These are phyloP conservation scores for Gadopsis marmoratus DNA, from an alignment of 2,797 vertebrate species.

Conservation along the genomic window DNA sequence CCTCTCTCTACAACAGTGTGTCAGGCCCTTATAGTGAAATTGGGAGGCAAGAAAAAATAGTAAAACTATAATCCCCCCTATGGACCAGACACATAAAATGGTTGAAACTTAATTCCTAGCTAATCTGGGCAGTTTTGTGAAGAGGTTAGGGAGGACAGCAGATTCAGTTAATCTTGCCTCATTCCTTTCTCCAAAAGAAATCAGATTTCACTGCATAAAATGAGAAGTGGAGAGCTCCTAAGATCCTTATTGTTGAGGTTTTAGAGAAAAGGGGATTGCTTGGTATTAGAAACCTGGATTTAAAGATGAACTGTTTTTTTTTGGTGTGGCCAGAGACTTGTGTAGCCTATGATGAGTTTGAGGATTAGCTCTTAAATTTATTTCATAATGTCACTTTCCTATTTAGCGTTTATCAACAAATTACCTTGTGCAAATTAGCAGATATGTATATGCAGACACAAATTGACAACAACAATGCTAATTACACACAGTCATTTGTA, in stretches of 20 bases:
- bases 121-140: constrained; percentile 97
- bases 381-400: constrained; percentile 61
- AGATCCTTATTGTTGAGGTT: constrained; percentile 92
- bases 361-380: constrained; percentile 73
- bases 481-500: constrained; percentile 24
- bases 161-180: constrained; percentile 94
- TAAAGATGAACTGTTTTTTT: constrained; percentile 82
- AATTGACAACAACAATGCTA: constrained; percentile 19
- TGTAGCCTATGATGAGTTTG: constrained; percentile 57
- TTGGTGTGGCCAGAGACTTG: constrained; percentile 66
- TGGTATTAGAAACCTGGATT: constrained; percentile 88
- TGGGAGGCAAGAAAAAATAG: constrained; percentile 75
- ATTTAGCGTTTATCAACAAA: constrained; percentile 38
- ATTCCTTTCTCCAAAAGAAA: constrained; percentile 91
- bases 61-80: constrained; percentile 89
- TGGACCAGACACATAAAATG: constrained; percentile 87
- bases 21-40: constrained; percentile 81
- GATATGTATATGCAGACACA: constrained; percentile 8
- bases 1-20: constrained; percentile 60
- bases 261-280: constrained; percentile 87
- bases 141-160: constrained; percentile 92
- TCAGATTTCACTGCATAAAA: constrained; percentile 94
- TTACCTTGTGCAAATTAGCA: constrained; percentile 46
- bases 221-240: constrained; percentile 89
- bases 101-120: constrained; percentile 92